These are phyloP conservation scores for Erpobdella octoculata DNA, from an alignment of 2,888 invertebrate genomes.

Conservation along the genomic window DNA sequence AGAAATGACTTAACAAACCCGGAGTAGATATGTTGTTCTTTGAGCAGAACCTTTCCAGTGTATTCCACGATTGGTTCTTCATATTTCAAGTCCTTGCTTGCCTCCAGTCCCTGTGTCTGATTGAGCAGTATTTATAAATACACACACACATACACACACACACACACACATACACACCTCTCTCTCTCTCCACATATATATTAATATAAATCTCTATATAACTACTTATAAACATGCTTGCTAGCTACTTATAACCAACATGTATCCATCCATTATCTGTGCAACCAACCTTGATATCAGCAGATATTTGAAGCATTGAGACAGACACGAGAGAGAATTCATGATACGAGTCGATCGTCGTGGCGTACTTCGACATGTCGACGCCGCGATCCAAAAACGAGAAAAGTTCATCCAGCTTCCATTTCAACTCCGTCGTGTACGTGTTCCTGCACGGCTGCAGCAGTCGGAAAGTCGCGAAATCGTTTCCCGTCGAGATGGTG, in stretches of 20 bases:
- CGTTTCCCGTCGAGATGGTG: neutral
- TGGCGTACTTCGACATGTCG: constrained; percentile 6
- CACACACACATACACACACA: neutral
- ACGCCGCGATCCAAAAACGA: neutral
- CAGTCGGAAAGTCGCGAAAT: neutral
- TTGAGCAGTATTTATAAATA: neutral
- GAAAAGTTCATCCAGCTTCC: neutral
- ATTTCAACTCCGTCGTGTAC: neutral
- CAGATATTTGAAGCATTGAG: constrained; percentile 15
- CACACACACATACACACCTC: neutral
- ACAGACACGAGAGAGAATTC: neutral
- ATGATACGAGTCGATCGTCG: neutral
- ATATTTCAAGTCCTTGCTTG: constrained; percentile 11
- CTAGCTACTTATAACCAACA: neutral
- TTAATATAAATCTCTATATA: neutral
- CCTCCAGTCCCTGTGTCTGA: constrained; percentile 19
- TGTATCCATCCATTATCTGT: too few relatives aligned
- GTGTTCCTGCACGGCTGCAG: neutral
- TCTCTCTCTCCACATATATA: neutral
- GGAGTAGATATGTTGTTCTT: neutral
- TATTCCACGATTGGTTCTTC: constrained; percentile 21
- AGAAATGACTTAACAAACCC: neutral
- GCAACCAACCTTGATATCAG: constrained; percentile 9
- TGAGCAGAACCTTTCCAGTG: constrained; percentile 20
- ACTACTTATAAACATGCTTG: neutral